Evolutionary conservation across 2,797 vertebrate genomes (phyloP), one percentile per base, ranked within the genome.

Genomic region (Malurus splendens): DNA sequence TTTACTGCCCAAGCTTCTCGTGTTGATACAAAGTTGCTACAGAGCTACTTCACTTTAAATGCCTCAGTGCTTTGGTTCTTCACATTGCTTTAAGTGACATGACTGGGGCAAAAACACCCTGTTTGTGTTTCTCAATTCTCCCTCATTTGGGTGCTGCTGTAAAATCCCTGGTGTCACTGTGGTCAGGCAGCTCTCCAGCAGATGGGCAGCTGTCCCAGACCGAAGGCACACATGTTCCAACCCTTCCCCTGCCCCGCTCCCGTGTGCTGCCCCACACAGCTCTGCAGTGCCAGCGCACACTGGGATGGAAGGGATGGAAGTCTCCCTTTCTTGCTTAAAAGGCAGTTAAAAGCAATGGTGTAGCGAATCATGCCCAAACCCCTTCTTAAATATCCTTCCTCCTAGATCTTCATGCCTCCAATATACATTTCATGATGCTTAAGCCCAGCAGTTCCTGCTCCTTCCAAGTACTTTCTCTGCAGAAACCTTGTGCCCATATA

Each of bases 101-200:
- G 1, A 70, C 8, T 7, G 3, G 13, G 67, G n/a, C 1, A 3
- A 47, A 57, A 0, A 1, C 45, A 24, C 3, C 5, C 1, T 8
- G 18, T 23, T 77, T 55, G 12, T 12, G 9, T 3, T 62, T n/a
- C 32, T 65, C 61, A n/a, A 72, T 32, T 65, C 7, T 30, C 10
- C 77, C 27, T 62, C 28, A 28, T 66, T 25, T 70, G 14, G 15
- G 41, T 2, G 1, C 44, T 48, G 27, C 28, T 72, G 75, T 65
- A 71, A 81, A 81, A 54, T 54, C 39, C 48, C 68, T 57, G 59
- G 28, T 16, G 19, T 55, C 16, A 14, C 28, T 86, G 45, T 32
- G 66, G 45, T 13, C 50, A 55, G n/a, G 38, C 27, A 83, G 19
- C 18, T 70, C n/a, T 27, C 23, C 32, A 68, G 51, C 51, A 36